Evolutionary conservation across 2,888 invertebrate species (phyloP), one percentile per base, ranked within the genome.

Genomic region (Physocephala rufipes): DNA sequence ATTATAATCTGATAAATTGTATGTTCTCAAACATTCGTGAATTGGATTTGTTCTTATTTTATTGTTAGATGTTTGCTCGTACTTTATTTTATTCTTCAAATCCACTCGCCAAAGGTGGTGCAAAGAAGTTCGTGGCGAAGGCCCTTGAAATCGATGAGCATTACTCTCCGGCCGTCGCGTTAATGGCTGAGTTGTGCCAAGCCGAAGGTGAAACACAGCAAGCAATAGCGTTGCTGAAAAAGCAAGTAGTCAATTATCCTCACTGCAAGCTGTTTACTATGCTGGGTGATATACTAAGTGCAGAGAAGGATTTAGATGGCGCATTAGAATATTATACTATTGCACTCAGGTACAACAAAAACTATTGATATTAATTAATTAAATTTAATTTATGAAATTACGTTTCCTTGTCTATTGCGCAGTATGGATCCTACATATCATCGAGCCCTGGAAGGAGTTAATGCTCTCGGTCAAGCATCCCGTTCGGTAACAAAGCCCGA

Each of bases 141-240:
- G 93, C 94, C 0, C 86, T 94, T 62, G 88, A 89, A 72, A 88
- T 91, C 74, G 93, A 94, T 80, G 90, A 91, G 68, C 87, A 87
- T n/a, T 91, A 92, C 83, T 86, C 91, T 26, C 91, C 92, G 0
- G 93, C 93, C 1, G 90, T 94, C 1, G 91, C 90, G 75, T 87
- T 92, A 49, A 86, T 95, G 79, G 91, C 91, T 4, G 91, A 93
- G 79, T 89, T 93, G 72, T 89, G 91, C 62, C 90, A 91, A 77
- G 89, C 89, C 77, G 91, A 91, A 77, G 89, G 90, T 76, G 88
- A 90, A 49, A 87, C 89, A 72, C 90, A 91, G 74, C 89, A 90
- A 73, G 93, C 93, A 0, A 90, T 92, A 30, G 88, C 90, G 53
- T 81, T 94, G 79, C 83, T 94, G 19, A 88, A 90, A 76, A 90